Evolutionary conservation across 2,797 vertebrate genomes (phyloP), one percentile per base, ranked within the genome.

Genomic region (Enoplosus armatus): DNA sequence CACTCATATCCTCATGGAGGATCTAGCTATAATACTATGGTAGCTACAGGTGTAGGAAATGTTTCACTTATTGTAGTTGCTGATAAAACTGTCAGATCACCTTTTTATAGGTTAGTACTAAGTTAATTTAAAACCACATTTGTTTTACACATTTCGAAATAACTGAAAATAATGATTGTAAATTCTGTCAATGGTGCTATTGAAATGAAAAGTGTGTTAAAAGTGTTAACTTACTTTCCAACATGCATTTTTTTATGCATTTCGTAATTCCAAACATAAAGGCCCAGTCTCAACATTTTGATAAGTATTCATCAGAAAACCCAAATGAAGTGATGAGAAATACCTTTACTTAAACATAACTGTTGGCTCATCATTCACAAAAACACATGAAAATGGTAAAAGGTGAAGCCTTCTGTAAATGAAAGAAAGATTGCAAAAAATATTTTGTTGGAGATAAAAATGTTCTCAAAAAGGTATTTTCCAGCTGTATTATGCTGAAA

Each of bases 1-100:
- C n/a, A 63, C 18, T 74, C 53, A 27, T 55, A 43, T 58, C 50
- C 50, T 69, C 35, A n/a, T 54, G 50, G 58, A 55, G 18, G 39
- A 35, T 26, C 22, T 18, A 31, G 5, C 24, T 54, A 3, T 43
- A 27, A 18, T 71, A 37, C 22, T 8, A 10, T 1, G 2, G 48
- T 8, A 53, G 51, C 27, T n/a, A 53, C 37, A 47, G 29, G 15
- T 47, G 6, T 6, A 68, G 58, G 22, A 69, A 43, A 80, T 48
- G 7, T 56, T 56, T 24, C n/a, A 51, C 37, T 70, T 41, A 11
- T 74, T 54, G 2, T 31, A 10, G 22, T 8, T 56, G 31, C 9
- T 55, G 33, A 37, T 53, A 15, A 51, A 55, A 63, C 11, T 5
- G 8, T 22, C n/a, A 59, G 3, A 56, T 60, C 16, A 24, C 0